Percentiles rank a stretch among this genome's conserved stretches.
Evolutionary conservation across 2,888 invertebrate genomes (phyloP).

Genomic region (Stratiomys singularior): DNA sequence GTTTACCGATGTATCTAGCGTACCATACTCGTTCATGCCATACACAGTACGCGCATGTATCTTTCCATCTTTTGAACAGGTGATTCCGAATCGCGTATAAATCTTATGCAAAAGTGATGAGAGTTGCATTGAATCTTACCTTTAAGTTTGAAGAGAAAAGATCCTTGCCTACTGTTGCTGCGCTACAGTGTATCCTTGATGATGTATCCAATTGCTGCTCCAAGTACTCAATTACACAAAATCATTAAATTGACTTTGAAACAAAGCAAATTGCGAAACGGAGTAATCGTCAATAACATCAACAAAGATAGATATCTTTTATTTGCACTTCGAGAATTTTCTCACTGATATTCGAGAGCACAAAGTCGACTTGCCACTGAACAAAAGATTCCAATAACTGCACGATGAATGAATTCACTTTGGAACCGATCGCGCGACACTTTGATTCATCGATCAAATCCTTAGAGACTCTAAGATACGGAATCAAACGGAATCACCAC

Average conservation of each 20-base stretch:
- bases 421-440: background rate
- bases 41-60: background rate
- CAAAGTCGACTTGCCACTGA: background rate
- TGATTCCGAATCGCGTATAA: background rate
- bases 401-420: background rate
- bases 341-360: background rate
- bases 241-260: background rate
- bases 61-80: slow-evolving; percentile 13
- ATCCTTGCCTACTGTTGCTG: background rate
- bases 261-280: background rate
- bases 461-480: background rate
- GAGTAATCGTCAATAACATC: background rate
- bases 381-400: background rate
- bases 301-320: background rate
- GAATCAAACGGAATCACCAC: background rate
- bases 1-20: background rate
- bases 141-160: background rate
- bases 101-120: background rate
- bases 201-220: background rate
- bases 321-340: slow-evolving; percentile 7
- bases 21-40: background rate
- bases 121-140: background rate
- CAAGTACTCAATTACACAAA: background rate
- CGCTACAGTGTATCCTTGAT: slow-evolving; percentile 8
- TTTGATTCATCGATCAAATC: background rate